A percentile compares a stretch with the other conserved stretches of the same genome.
These are phyloP conservation scores for Pseudomyrmex sp. DNA, from an alignment of 1,140 invertebrate genomes.

Conservation along the genomic window DNA sequence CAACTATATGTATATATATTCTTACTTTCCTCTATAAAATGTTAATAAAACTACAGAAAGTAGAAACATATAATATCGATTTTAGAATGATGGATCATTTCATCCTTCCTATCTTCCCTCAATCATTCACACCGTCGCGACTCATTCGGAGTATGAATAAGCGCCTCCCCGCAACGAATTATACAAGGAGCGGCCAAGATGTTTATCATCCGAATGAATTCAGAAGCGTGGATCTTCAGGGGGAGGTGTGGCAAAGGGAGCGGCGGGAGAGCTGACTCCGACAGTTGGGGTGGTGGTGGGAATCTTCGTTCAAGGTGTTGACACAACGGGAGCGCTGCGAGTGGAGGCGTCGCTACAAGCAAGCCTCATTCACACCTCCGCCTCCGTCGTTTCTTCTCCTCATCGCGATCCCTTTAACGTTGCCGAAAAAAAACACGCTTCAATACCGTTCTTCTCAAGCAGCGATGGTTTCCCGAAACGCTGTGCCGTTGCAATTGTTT, in stretches of 20 bases:
- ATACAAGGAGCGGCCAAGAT: constrained; percentile 77
- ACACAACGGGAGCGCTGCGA: constrained; percentile 74
- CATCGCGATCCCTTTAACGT: constrained; percentile 58
- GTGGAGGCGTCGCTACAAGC: constrained; percentile 76
- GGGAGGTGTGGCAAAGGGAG: constrained; percentile 38
- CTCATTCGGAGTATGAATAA: constrained; percentile 76
- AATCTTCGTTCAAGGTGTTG: constrained; percentile 77
- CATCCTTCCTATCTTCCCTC: not conserved
- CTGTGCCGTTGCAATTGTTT: not conserved
- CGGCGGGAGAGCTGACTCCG: constrained; percentile 35
- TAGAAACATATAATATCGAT: not conserved
- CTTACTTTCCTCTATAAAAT: not conserved
- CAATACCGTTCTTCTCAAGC: constrained; percentile 4
- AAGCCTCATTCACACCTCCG: constrained; percentile 80
- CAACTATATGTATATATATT: no score
- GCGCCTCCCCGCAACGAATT: constrained; percentile 70
- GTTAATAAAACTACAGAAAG: not conserved
- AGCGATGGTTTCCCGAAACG: not conserved
- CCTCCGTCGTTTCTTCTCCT: constrained; percentile 69
- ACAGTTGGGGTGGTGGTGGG: constrained; percentile 64
- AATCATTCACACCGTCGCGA: constrained; percentile 66
- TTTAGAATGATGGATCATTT: constrained; percentile 5
- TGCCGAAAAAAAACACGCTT: constrained; percentile 2
- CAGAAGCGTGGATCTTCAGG: constrained; percentile 65
- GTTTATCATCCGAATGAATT: constrained; percentile 79